Evolutionary conservation across 1,140 invertebrate species (phyloP).

Genomic region (Aleiodes sp.): DNA sequence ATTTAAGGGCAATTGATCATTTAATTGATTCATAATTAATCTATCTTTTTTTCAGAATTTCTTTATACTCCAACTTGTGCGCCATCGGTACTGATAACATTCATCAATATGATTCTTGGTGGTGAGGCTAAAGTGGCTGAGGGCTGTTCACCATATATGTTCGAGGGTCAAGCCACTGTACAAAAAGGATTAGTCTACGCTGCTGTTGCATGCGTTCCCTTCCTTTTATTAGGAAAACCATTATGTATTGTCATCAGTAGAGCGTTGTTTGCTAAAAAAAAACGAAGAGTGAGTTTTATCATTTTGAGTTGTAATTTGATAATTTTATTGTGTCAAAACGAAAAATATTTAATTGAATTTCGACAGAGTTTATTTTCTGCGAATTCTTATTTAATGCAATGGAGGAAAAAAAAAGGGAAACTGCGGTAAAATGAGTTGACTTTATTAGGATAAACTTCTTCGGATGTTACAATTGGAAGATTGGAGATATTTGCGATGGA

Average conservation of each 20-base stretch:
- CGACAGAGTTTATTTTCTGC: no score
- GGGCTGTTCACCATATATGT: constrained; percentile 78
- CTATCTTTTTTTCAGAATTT: constrained; percentile 7
- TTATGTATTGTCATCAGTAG: constrained; percentile 70
- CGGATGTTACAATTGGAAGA: no score
- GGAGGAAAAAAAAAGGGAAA: no score
- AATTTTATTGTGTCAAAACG: background rate
- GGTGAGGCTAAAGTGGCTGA: constrained; percentile 64
- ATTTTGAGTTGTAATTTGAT: background rate
- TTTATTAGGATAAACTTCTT: no score
- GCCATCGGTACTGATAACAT: constrained; percentile 87
- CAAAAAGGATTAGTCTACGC: constrained; percentile 80
- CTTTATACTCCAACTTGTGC: constrained; percentile 70
- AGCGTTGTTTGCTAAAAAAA: constrained; percentile 12
- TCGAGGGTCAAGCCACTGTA: constrained; percentile 73
- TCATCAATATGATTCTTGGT: constrained; percentile 93
- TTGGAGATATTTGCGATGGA: no score
- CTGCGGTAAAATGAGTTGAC: no score
- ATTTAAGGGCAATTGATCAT: background rate
- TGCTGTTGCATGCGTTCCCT: constrained; percentile 86
- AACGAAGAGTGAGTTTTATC: constrained; percentile 27
- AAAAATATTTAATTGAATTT: no score
- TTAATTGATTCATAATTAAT: background rate
- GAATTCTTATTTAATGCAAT: no score
- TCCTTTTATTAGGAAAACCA: constrained; percentile 93